phyloP scores from a whole-genome alignment of 2,113 vertebrate species.

The Leucopternis melanops region DNA sequence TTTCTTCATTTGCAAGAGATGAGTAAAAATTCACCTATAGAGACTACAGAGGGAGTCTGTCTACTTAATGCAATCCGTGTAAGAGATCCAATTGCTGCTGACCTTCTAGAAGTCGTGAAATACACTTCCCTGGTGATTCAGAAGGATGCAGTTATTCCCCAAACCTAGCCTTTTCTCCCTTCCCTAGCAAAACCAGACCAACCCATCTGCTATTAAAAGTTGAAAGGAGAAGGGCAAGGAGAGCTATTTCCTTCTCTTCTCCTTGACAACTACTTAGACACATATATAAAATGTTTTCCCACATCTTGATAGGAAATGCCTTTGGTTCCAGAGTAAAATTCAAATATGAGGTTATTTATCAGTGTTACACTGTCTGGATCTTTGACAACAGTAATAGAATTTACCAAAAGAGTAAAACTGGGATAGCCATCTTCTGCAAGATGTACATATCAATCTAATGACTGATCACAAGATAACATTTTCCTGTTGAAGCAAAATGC shows the following conservation, averaged over 20 bases:
- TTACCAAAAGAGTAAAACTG: not conserved
- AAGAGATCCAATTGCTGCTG: slow-evolving; percentile 73
- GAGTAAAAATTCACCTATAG: not conserved
- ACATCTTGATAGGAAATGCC: not conserved
- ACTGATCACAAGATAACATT: not conserved
- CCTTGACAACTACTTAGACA: too few species aligned
- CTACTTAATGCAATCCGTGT: slow-evolving; percentile 76
- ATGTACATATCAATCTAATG: not conserved
- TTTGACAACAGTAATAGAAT: not conserved
- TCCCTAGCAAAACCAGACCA: slow-evolving; percentile 69
- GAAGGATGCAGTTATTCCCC: slow-evolving; percentile 60
- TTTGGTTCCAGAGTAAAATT: not conserved
- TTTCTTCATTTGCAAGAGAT: not conserved
- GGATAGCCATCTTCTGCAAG: not conserved
- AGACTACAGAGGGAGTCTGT: not conserved
- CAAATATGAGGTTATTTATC: not conserved
- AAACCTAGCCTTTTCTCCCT: slow-evolving; percentile 61
- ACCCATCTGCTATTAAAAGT: slow-evolving; percentile 76
- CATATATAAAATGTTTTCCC: not conserved
- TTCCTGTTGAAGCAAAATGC: not conserved
- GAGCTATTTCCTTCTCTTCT: slow-evolving; percentile 59
- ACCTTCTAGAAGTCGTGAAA: slow-evolving; percentile 73
- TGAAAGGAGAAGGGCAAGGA: slow-evolving; percentile 59
- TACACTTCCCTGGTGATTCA: slow-evolving; percentile 67
- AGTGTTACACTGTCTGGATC: not conserved